Conservation (phyloP, 2,888 invertebrate genomes). For the Acanthosoma haemorrhoidale region DNA sequence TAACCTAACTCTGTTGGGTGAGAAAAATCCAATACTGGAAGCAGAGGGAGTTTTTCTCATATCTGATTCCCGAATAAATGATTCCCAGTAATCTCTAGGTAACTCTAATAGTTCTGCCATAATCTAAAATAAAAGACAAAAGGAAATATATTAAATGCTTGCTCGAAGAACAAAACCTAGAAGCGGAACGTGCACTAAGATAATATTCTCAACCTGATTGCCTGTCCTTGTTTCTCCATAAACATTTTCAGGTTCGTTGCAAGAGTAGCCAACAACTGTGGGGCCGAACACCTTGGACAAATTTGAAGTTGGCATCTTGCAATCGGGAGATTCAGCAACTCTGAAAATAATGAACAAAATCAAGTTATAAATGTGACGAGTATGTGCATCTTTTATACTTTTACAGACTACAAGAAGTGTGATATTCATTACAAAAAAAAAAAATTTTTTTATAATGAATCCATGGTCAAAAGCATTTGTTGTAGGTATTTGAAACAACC, state of each 20-base stretch:
- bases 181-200: not conserved
- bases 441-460: too few species aligned
- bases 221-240: conserved; percentile 72
- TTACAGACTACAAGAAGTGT: too few species aligned
- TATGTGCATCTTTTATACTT: too few species aligned
- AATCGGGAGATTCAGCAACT: conserved; percentile 68
- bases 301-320: conserved; percentile 84
- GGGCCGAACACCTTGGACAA: conserved; percentile 89
- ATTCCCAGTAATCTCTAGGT: not conserved
- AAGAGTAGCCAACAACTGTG: conserved; percentile 85
- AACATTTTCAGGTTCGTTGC: conserved; percentile 62
- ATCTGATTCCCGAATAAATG: not conserved
- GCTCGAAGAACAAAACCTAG: not conserved
- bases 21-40: not conserved
- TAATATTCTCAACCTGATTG: conserved; percentile 56
- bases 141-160: not conserved
- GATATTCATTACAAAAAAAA: too few species aligned
- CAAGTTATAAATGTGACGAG: not conserved
- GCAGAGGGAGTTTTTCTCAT: not conserved
- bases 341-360: conserved; percentile 48
- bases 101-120: not conserved
- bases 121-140: not conserved
- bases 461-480: too few species aligned
- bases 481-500: too few species aligned
- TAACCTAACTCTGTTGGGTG: not conserved